A percentile compares a stretch with the other conserved stretches of the same genome.
phyloP scores from a whole-genome alignment of 2,797 vertebrate species.

The Enteromius paludinosus region DNA sequence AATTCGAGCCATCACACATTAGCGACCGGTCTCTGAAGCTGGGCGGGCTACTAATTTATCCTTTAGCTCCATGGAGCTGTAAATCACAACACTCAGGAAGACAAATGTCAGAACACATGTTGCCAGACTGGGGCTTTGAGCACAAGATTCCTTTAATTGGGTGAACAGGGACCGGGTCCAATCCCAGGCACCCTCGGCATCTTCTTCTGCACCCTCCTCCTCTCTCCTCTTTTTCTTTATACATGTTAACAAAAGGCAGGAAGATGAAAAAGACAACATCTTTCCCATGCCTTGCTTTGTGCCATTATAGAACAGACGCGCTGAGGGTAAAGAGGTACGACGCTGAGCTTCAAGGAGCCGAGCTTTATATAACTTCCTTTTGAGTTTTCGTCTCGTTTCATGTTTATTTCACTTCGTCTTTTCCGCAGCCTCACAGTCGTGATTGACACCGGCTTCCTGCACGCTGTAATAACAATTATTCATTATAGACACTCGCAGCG shows the following conservation, averaged over 20 bases:
- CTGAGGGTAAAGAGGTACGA: conserved; percentile 84
- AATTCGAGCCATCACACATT: conserved; percentile 69
- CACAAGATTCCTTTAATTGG: conserved; percentile 86
- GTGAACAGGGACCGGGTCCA: conserved; percentile 84
- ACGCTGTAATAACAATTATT: conserved; percentile 82
- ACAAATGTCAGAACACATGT: conserved; percentile 87
- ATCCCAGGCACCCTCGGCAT: conserved; percentile 78
- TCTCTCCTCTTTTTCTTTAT: conserved; percentile 71
- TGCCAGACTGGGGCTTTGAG: conserved; percentile 82
- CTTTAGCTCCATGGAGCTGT: conserved; percentile 81
- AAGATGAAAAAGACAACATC: conserved; percentile 84
- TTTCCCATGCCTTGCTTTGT: conserved; percentile 81
- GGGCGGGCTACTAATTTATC: conserved; percentile 82
- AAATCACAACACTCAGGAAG: conserved; percentile 85
- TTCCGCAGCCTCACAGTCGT: conserved; percentile 76
- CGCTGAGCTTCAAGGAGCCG: conserved; percentile 80
- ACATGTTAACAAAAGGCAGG: conserved; percentile 83
- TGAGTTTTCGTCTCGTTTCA: conserved; percentile 80
- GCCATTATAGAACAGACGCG: conserved; percentile 84
- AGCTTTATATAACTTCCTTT: conserved; percentile 87
- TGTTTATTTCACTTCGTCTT: conserved; percentile 81
- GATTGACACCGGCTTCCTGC: conserved; percentile 81
- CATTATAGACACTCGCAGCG: conserved; percentile 79
- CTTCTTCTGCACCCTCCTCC: conserved; percentile 55
- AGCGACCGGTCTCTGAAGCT: conserved; percentile 73